Conservation (phyloP, 2,888 invertebrate species). For the Polyploca ridens region DNA sequence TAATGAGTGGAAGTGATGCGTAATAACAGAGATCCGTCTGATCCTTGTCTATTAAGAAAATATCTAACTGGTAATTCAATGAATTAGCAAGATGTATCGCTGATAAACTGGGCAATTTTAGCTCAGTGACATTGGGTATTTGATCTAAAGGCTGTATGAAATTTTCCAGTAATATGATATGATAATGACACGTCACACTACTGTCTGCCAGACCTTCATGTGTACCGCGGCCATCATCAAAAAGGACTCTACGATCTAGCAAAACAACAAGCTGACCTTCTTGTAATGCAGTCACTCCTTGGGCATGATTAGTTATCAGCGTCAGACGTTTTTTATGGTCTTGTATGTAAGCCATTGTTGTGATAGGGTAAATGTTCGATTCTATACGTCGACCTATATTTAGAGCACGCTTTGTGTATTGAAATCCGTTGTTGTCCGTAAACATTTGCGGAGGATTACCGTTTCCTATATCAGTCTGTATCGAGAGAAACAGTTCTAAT, state of each 20-base stretch:
- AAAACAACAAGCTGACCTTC: conserved; percentile 96
- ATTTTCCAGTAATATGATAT: conserved; percentile 68
- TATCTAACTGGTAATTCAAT: conserved; percentile 58
- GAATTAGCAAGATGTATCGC: conserved; percentile 58
- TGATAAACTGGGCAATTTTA: conserved; percentile 61
- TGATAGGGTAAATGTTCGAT: conserved; percentile 98
- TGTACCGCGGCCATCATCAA: conserved; percentile 97
- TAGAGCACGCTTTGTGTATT: conserved; percentile 90
- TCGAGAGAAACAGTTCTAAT: conserved; percentile 94
- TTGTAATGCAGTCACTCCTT: conserved; percentile 95
- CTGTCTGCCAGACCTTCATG: conserved; percentile 97
- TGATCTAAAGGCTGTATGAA: conserved; percentile 36
- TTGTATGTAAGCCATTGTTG: conserved; percentile 93
- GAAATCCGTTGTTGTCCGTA: conserved; percentile 96
- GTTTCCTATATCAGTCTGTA: conserved; percentile 93
- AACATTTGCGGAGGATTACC: conserved; percentile 91
- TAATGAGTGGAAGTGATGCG: conserved; percentile 64
- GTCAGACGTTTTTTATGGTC: conserved; percentile 89
- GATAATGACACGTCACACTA: conserved; percentile 84
- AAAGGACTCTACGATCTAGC: conserved; percentile 95
- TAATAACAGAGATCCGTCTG: conserved; percentile 53
- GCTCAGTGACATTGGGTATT: conserved; percentile 21
- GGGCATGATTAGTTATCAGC: conserved; percentile 93
- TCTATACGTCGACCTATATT: conserved; percentile 93
- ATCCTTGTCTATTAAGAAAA: conserved; percentile 61